Percentiles rank a stretch among this genome's conserved stretches.
Evolutionary conservation across 2,797 vertebrate species (phyloP).

Genomic region (Decapterus maruadsi): DNA sequence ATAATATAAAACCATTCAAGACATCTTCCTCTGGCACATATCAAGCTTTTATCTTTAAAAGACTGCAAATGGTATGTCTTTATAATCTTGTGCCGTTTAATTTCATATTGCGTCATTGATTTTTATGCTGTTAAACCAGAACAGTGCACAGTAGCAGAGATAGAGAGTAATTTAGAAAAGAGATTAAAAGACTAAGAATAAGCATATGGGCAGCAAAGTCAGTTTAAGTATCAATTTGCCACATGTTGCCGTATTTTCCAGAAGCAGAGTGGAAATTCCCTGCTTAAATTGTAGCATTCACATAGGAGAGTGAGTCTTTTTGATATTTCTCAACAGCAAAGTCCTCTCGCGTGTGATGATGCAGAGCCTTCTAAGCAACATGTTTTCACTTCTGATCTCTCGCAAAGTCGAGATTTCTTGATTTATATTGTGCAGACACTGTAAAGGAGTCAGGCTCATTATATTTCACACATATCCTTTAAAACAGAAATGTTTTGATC

Average conservation of each 20-base stretch:
- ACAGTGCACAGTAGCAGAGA: neutral
- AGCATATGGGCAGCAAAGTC: neutral
- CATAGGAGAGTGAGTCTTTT: neutral
- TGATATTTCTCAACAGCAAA: neutral
- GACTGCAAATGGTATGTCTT: slow-evolving; percentile 8
- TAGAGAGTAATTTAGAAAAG: neutral
- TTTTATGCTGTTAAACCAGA: slow-evolving; percentile 5
- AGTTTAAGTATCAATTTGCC: too few relatives aligned
- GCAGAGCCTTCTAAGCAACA: neutral
- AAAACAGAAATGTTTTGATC: slow-evolving; percentile 5
- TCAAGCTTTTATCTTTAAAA: slow-evolving; percentile 27
- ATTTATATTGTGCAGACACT: neutral
- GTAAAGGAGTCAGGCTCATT: neutral
- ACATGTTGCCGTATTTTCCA: neutral
- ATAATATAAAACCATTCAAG: slow-evolving; percentile 7
- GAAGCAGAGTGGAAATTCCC: neutral
- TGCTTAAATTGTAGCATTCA: neutral
- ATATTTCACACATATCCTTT: neutral
- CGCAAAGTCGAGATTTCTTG: neutral
- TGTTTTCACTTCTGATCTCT: neutral
- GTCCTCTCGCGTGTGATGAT: neutral
- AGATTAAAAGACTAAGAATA: slow-evolving; percentile 1
- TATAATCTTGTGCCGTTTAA: slow-evolving; percentile 12
- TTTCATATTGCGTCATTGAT: slow-evolving; percentile 2
- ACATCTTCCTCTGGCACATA: slow-evolving; percentile 25